A percentile compares a stretch with the other conserved stretches of the same genome.
Evolutionary conservation across 1,140 invertebrate species (phyloP).

Genomic region (Aphelinus certus): DNA sequence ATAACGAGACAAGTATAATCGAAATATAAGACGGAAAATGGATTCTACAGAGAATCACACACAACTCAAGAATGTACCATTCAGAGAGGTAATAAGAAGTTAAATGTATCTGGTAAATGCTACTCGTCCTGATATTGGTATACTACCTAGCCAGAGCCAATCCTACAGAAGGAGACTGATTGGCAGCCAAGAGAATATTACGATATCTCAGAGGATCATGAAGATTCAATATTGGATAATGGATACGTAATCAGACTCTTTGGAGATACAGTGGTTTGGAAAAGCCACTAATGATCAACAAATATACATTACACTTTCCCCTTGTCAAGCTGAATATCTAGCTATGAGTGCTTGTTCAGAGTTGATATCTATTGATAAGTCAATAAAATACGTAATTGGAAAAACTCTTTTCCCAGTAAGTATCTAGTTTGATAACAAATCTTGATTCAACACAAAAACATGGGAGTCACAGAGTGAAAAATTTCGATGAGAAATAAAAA

Average conservation of each 20-base stretch:
- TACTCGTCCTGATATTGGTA: conserved; percentile 55
- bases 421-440: conserved; percentile 36
- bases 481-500: neutral
- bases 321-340: conserved; percentile 52
- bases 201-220: neutral
- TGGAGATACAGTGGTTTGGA: conserved; percentile 45
- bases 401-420: neutral
- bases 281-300: conserved; percentile 43
- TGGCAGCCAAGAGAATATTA: conserved; percentile 16
- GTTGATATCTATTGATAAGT: conserved; percentile 42
- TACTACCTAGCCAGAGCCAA: conserved; percentile 45
- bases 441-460: conserved; percentile 25
- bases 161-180: conserved; percentile 45
- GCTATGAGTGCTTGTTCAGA: conserved; percentile 48
- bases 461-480: conserved; percentile 21
- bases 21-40: neutral
- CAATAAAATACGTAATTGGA: conserved; percentile 27
- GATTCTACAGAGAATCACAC: conserved; percentile 11
- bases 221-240: neutral
- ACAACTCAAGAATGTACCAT: neutral
- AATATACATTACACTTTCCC: conserved; percentile 47
- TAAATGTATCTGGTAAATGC: no score
- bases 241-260: conserved; percentile 32
- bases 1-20: conserved; percentile 6
- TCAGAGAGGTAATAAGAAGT: no score